A percentile compares a stretch with the other conserved stretches of the same genome.
Conservation (phyloP, 1,140 invertebrate species). For the Bactericera cockerelli region DNA sequence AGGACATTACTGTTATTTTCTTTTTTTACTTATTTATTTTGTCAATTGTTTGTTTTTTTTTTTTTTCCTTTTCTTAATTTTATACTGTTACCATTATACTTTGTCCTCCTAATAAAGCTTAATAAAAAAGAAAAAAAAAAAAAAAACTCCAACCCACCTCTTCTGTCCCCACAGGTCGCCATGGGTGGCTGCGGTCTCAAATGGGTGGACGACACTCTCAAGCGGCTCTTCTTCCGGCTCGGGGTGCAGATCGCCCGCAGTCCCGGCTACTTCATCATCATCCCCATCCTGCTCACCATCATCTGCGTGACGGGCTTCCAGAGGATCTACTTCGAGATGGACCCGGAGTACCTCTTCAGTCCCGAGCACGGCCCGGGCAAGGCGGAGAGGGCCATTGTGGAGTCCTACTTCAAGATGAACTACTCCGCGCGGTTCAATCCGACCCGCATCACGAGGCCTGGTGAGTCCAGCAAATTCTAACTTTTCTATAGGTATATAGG, state of each 20-base stretch:
- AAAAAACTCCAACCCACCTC: too few relatives aligned
- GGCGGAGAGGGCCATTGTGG: conserved; percentile 62
- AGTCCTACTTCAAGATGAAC: conserved; percentile 74
- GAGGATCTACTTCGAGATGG: conserved; percentile 72
- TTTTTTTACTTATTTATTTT: too few relatives aligned
- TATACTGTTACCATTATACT: too few relatives aligned
- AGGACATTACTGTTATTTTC: too few relatives aligned
- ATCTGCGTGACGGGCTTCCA: conserved; percentile 64
- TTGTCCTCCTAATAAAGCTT: too few relatives aligned
- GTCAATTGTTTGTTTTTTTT: too few relatives aligned
- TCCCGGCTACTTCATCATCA: conserved; percentile 76
- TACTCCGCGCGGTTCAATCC: conserved; percentile 70
- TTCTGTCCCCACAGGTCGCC: too few relatives aligned
- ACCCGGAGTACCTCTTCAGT: conserved; percentile 83
- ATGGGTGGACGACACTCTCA: conserved; percentile 58
- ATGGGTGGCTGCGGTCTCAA: conserved; percentile 5
- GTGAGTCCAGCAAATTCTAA: too few relatives aligned
- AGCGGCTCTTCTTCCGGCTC: conserved; percentile 63
- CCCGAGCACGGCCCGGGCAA: conserved; percentile 71
- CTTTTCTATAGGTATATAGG: too few relatives aligned
- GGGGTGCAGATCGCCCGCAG: conserved; percentile 61
- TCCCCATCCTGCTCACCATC: conserved; percentile 61
- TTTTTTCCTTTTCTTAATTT: too few relatives aligned
- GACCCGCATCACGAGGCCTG: conserved; percentile 67
- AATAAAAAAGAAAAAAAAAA: too few relatives aligned